A percentile compares a stretch with the other conserved stretches of the same genome.
Conservation (phyloP, 2,113 vertebrate species). For the Rhynchomys soricoides region DNA sequence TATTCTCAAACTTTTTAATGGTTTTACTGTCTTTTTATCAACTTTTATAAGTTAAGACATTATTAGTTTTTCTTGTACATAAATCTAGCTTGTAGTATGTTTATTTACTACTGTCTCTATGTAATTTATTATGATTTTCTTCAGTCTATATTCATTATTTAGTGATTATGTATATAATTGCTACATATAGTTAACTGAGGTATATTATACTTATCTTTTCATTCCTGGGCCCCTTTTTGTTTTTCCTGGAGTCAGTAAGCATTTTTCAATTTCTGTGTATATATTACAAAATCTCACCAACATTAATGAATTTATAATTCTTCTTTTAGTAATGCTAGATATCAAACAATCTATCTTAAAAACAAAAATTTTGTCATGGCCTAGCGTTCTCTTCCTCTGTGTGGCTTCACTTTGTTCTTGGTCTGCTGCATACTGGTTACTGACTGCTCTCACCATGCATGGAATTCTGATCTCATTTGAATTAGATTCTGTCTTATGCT, state of each 20-base stretch:
- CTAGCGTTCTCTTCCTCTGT: not conserved
- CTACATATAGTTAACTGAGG: not conserved
- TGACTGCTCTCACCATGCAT: not conserved
- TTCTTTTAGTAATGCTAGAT: not conserved
- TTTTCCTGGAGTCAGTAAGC: not conserved
- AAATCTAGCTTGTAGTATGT: not conserved
- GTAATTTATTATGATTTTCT: not conserved
- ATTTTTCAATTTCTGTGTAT: not conserved
- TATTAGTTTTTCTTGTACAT: not conserved
- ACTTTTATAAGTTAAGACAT: not conserved
- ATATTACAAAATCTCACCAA: not conserved
- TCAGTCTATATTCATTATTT: constrained; percentile 4
- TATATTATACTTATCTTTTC: not conserved
- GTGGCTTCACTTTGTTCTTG: not conserved
- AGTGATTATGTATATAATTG: not conserved
- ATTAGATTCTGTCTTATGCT: not conserved
- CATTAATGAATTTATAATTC: not conserved
- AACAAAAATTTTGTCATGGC: not conserved
- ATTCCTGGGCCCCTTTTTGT: not conserved
- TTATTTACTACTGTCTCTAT: not conserved
- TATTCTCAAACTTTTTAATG: not conserved
- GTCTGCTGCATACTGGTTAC: not conserved
- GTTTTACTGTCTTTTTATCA: not conserved
- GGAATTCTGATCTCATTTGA: not conserved
- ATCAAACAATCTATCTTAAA: not conserved